Percentiles rank a stretch among this genome's conserved stretches.
Evolutionary conservation across 2,113 vertebrate species (phyloP).

Genomic region (Cochlearius cochlearius): DNA sequence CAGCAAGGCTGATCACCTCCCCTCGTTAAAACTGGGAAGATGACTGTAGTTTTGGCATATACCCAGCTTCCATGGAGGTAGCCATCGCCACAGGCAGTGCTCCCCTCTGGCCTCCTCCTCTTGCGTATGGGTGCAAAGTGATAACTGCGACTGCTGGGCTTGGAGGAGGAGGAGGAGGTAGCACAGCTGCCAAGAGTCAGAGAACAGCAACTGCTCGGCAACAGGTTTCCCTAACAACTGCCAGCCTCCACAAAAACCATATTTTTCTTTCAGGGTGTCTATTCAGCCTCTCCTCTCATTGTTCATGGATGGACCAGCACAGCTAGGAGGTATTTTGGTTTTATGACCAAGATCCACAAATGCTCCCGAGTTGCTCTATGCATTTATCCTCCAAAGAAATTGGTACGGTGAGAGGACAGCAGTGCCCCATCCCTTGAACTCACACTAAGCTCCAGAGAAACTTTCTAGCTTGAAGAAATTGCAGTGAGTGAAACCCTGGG

Average conservation of each 20-base stretch:
- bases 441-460: not conserved
- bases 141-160: not conserved
- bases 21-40: not conserved
- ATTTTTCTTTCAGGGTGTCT: not conserved
- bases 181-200: not conserved
- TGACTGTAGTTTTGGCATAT: not conserved
- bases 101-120: not conserved
- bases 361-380: not conserved
- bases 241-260: not conserved
- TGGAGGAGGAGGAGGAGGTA: not conserved
- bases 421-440: not conserved
- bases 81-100: accelerated
- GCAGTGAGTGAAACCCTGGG: not conserved
- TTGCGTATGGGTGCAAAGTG: not conserved
- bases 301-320: not conserved
- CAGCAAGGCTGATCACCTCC: not conserved
- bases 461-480: not conserved
- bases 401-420: not conserved
- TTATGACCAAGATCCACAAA: not conserved
- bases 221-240: not conserved
- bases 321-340: not conserved
- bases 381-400: not conserved
- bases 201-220: not conserved
- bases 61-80: not conserved
- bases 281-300: not conserved